Base-by-base conservation (phyloP, 1,140 invertebrate genomes). In the Onthophagus taurus region DNA sequence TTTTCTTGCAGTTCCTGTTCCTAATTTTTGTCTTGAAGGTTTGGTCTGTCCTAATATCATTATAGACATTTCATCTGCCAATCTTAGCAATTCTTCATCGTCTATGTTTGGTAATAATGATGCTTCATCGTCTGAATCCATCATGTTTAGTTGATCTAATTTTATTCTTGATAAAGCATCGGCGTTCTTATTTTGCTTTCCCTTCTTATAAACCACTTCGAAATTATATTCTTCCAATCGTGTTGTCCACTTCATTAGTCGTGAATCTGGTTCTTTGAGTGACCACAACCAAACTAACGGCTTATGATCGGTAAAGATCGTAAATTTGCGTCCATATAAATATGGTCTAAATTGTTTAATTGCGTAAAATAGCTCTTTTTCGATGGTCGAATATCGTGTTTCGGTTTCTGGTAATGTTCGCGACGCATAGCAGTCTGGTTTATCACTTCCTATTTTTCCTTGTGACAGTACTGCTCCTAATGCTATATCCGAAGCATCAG, bases 391-490 rank as follows among this genome's bases (percentile, higher is more conserved):
- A 44, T 65, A 69, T 5, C 51, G 48, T 23, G 46, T 29, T 44
- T 68, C 53, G 9, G 54, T 47, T 18, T 33, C 9, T 6, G 35
- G 54, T 1, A 68, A 43, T 3, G 51, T 36, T 42, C 55, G 36
- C 4, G 45, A 56, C 7, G 58, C 54, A 53, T 58, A 66, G n/a
- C 55, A 52, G 7, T 69, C 46, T n/a, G 55, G 61, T 16, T 55
- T 33, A 19, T 51, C 41, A 13, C 14, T 39, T 11, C 12, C 21
- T 39, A 29, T 11, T 26, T 16, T 39, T 12, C 62, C 55, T n/a
- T 73, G 21, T 71, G 72, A 77, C 12, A 70, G 48, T 4, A 67
- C 57, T 11, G 76, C 49, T 48, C 67, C 49, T 24, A 63, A 58
- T 5, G 56, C 64, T 5, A 66, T 14, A 12, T 39, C 26, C 16